These are phyloP conservation scores for Sigmodon hispidus DNA, from an alignment of 2,113 vertebrate species.

Conservation along the genomic window DNA sequence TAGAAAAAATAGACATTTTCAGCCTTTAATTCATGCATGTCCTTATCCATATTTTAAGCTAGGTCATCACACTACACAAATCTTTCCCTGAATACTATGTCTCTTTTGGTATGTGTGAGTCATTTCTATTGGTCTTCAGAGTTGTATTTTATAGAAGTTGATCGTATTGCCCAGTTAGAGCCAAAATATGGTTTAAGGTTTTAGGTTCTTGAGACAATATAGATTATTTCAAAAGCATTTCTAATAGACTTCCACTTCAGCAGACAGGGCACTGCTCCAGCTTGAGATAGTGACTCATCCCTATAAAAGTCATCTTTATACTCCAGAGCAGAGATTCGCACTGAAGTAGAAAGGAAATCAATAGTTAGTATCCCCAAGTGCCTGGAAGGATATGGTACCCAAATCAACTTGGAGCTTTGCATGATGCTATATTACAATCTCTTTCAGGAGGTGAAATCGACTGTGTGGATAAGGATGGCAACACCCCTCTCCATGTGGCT, in stretches of 20 bases:
- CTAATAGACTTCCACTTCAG: not conserved
- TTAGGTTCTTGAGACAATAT: constrained; percentile 4
- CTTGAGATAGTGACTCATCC: not conserved
- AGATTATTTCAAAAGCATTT: not conserved
- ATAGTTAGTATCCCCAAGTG: fast-evolving
- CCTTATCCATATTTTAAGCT: not conserved
- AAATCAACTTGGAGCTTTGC: not conserved
- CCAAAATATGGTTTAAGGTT: not conserved
- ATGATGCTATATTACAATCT: constrained; percentile 71
- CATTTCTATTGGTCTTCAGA: not conserved
- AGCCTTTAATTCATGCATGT: not conserved
- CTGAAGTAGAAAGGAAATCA: not conserved
- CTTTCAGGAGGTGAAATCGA: constrained; percentile 95
- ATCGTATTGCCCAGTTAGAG: constrained; percentile 21
- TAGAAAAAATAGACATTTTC: not conserved
- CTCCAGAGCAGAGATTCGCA: not conserved
- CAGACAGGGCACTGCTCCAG: not conserved
- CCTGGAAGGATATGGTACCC: not conserved
- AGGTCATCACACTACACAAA: not conserved
- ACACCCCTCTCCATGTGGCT: constrained; percentile 97
- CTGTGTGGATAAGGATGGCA: constrained; percentile 96
- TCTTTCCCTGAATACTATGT: not conserved
- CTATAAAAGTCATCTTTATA: not conserved
- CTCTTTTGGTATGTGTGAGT: not conserved
- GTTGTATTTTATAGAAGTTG: constrained; percentile 18